phyloP scores from a whole-genome alignment of 1,140 invertebrate species.

The Bombus confusus region DNA sequence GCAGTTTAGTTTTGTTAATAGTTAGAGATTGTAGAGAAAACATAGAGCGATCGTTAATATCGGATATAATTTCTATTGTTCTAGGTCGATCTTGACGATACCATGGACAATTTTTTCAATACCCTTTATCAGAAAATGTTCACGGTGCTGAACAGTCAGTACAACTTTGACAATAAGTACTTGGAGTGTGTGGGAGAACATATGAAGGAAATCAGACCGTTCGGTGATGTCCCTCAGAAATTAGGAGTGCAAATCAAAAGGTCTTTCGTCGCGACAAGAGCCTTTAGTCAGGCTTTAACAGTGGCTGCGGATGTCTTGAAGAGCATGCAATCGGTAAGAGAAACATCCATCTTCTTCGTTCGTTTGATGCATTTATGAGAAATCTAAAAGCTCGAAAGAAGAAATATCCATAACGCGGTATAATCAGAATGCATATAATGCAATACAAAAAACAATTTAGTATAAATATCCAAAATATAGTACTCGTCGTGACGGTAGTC shows the following conservation, averaged over 20 bases:
- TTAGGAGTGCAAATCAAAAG: constrained; percentile 93
- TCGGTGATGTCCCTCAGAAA: constrained; percentile 96
- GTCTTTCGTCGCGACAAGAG: constrained; percentile 96
- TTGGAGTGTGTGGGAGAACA: constrained; percentile 93
- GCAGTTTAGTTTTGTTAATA: too few relatives aligned
- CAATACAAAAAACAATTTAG: too few relatives aligned
- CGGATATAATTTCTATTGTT: background rate
- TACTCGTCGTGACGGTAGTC: too few relatives aligned
- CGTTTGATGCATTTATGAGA: background rate
- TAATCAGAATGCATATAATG: too few relatives aligned
- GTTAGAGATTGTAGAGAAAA: too few relatives aligned
- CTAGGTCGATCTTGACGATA: constrained; percentile 90
- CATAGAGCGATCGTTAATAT: too few relatives aligned
- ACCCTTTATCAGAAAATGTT: constrained; percentile 98
- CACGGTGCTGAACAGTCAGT: constrained; percentile 95
- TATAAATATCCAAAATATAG: too few relatives aligned
- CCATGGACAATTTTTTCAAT: constrained; percentile 96
- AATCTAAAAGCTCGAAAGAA: too few relatives aligned
- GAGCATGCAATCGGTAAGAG: constrained; percentile 90
- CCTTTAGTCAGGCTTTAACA: constrained; percentile 94
- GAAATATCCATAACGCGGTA: too few relatives aligned
- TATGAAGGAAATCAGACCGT: constrained; percentile 96
- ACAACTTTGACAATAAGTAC: constrained; percentile 94
- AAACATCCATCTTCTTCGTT: background rate
- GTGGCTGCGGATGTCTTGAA: constrained; percentile 92